Conservation (phyloP, 2,888 invertebrate species). For the Portevinia maculata region DNA sequence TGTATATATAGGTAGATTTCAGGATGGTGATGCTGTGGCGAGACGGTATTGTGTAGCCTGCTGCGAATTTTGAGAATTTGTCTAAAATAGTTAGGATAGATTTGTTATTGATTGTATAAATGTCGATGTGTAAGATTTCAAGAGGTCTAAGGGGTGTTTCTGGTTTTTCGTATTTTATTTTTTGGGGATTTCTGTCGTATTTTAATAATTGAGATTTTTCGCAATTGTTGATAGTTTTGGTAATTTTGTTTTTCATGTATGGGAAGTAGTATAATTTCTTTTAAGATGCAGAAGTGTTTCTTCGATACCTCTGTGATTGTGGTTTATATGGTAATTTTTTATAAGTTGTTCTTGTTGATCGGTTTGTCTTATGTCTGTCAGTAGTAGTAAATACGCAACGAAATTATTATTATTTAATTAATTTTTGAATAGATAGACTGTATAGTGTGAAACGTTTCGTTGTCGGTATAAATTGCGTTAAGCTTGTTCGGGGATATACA, state of each 20-base stretch:
- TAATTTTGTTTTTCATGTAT: constrained; percentile 71
- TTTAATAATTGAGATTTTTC: constrained; percentile 52
- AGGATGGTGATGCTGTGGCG: no score
- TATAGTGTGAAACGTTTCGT: neutral
- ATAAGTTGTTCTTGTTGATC: neutral
- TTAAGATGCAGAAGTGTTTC: no score
- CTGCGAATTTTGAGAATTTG: constrained; percentile 60
- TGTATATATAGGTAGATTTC: no score
- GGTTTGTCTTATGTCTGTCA: neutral
- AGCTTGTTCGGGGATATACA: neutral
- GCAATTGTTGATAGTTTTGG: no score
- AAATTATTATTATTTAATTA: neutral
- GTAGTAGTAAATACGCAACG: neutral
- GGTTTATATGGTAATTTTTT: neutral
- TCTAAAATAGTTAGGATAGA: no score
- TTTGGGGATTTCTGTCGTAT: constrained; percentile 72
- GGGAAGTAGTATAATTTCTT: neutral
- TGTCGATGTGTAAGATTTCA: constrained; percentile 70
- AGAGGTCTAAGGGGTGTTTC: constrained; percentile 53
- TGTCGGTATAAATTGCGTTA: neutral
- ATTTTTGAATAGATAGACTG: neutral
- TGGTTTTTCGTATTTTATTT: no score
- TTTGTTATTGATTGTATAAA: no score
- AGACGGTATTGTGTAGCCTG: no score
- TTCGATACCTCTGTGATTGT: no score